These are phyloP conservation scores for Drosophila pegasa DNA, from an alignment of 2,888 invertebrate species.

Conservation along the genomic window DNA sequence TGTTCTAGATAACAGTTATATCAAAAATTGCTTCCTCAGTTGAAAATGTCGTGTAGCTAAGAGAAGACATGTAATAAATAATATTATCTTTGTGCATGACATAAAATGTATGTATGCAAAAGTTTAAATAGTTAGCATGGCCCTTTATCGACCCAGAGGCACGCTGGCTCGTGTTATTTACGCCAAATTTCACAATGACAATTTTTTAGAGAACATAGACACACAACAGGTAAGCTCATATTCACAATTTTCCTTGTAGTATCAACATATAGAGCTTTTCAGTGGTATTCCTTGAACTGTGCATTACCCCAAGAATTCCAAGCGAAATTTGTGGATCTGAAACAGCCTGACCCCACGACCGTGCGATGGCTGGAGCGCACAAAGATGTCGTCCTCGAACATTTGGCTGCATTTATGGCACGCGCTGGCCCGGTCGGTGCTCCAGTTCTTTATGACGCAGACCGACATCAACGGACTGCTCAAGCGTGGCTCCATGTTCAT, in stretches of 20 bases:
- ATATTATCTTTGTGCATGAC: not conserved
- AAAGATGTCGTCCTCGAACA: constrained; percentile 83
- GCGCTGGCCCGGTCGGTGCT: constrained; percentile 93
- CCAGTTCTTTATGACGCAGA: constrained; percentile 96
- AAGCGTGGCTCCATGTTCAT: constrained; percentile 99
- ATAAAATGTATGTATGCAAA: constrained; percentile 19
- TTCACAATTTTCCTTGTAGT: not conserved
- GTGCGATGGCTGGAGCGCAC: constrained; percentile 83
- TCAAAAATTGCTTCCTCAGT: not conserved
- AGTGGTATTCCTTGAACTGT: constrained; percentile 83
- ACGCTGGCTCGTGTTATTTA: constrained; percentile 84
- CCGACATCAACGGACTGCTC: constrained; percentile 97
- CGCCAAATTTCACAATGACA: constrained; percentile 84
- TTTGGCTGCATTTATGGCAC: constrained; percentile 96
- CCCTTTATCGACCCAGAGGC: constrained; percentile 82
- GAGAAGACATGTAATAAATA: not conserved
- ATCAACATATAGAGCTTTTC: constrained; percentile 12
- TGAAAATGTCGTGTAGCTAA: not conserved
- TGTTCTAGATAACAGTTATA: constrained; percentile 8
- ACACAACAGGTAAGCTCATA: constrained; percentile 75
- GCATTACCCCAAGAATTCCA: constrained; percentile 81
- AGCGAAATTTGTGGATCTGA: constrained; percentile 81
- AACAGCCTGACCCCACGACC: constrained; percentile 82
- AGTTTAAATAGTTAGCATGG: constrained; percentile 61
- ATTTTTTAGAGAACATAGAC: constrained; percentile 84